Evolutionary conservation across 2,797 vertebrate species (phyloP), one percentile per base, ranked within the genome.

Genomic region (Peromyscus attwateri): DNA sequence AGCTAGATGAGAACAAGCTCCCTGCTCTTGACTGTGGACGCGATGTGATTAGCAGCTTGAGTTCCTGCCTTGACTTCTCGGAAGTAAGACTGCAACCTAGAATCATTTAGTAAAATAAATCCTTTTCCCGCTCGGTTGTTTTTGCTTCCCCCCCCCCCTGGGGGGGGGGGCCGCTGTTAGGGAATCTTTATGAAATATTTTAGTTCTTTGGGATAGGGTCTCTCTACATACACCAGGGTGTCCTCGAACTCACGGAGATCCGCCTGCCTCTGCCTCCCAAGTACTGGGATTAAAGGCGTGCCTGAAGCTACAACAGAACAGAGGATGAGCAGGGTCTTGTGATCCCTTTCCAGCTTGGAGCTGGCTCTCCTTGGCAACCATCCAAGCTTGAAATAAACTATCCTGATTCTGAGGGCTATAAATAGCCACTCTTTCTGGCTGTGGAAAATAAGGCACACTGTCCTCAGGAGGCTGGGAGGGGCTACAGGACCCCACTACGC

Each of bases 321-420:
- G 10, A 4, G 62, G n/a, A 31, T 0, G 6, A 55, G 27, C 57
- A 80, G n/a, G 89, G 52, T 34, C 57, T 3, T 0, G 4, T 1
- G 52, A 37, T 73, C 68, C 76, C 62, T 52, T 52, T 29, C 27
- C 82, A 71, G 76, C 62, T 14, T 8, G n/a, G 21, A 79, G 80
- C 52, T 64, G 68, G 83, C 40, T 93, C 49, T 68, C 83, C 91
- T 80, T n/a, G 9, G 6, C 90, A 89, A 96, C 60, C 93, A 68
- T 52, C 0, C 13, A 71, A 57, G 87, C 94, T 75, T 88, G 96
- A 97, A 98, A 97, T 95, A 97, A 93, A 91, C 85, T 93, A 94
- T 95, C 87, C 1, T 0, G 80, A 87, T 52, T 85, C 95, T 73
- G 1, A 0, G n/a, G 6, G 43, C 88, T 97, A 96, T 91, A 97